A percentile compares a stretch with the other conserved stretches of the same genome.
These are phyloP conservation scores for Lasioglossum morio DNA, from an alignment of 2,888 invertebrate species.

Conservation along the genomic window DNA sequence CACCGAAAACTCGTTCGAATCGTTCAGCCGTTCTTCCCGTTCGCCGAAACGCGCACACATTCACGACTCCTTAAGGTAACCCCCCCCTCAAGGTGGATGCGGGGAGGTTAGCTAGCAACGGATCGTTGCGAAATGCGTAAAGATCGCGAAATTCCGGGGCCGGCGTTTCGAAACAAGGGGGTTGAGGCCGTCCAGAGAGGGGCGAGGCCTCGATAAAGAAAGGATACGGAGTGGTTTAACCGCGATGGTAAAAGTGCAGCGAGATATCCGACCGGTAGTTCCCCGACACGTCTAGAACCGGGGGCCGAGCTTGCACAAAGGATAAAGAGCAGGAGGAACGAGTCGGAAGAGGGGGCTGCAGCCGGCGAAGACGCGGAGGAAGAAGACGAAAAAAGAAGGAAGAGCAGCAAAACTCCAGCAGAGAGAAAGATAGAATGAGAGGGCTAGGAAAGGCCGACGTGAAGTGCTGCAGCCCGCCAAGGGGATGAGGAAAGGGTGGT, in stretches of 20 bases:
- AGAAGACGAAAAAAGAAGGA: slow-evolving; percentile 20
- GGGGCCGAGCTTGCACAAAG: slow-evolving; percentile 66
- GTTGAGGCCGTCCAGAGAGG: slow-evolving; percentile 23
- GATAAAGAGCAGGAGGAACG: slow-evolving; percentile 56
- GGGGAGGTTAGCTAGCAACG: neutral
- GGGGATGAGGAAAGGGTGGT: slow-evolving; percentile 48
- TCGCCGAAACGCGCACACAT: neutral
- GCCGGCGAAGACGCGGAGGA: slow-evolving; percentile 31
- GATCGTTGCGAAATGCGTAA: slow-evolving; percentile 30
- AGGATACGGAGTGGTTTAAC: slow-evolving; percentile 68
- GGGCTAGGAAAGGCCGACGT: slow-evolving; percentile 36
- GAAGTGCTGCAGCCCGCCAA: slow-evolving; percentile 22
- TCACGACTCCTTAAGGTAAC: neutral
- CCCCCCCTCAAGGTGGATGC: neutral
- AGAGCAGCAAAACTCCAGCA: slow-evolving; percentile 26
- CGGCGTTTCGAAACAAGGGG: slow-evolving; percentile 21
- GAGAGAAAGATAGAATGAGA: slow-evolving; percentile 32
- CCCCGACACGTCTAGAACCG: slow-evolving; percentile 64
- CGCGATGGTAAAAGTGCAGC: slow-evolving; percentile 69
- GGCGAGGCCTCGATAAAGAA: slow-evolving; percentile 61
- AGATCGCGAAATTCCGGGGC: slow-evolving; percentile 35
- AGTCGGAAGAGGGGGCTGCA: slow-evolving; percentile 27
- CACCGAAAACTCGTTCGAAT: slow-evolving; percentile 43
- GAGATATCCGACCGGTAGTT: slow-evolving; percentile 67
- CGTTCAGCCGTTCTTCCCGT: slow-evolving; percentile 14